Base-by-base conservation (phyloP, 2,888 invertebrate species). In the Dinocampus coccinellae region DNA sequence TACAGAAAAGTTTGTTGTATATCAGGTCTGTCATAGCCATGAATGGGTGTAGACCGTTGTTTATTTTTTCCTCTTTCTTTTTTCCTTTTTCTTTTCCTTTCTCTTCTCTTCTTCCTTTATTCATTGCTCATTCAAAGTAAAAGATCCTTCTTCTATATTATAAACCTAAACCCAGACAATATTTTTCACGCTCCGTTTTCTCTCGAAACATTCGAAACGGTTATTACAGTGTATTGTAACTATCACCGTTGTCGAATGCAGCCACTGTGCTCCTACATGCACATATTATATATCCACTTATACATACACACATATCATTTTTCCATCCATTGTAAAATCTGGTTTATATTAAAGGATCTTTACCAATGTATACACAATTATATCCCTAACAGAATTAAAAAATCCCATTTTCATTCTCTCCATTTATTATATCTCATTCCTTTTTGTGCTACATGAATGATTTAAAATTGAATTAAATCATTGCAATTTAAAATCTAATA, bases 11-110 rank as follows among this genome's bases (percentile, higher is more conserved):
- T 78, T 72, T 78, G 75, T 78, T 77, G 76, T 74, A 76, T 78
- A 77, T 74, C 79, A 78, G 78, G 77, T 81, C 79, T 77, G 80
- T 80, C 79, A 82, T 83, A 82, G 82, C 80, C 83, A 76, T 79
- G 74, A 76, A 78, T 77, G 79, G 77, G 78, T 80, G 78, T 83
- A 82, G 82, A 83, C 81, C 75, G 75, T 74, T 24, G 20, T 57
- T 73, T 34, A 24, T 33, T 47, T 63, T 33, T 24, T 62, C 71
- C 33, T 39, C 26, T 62, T 1, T 47, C 55, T 47, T 36, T 26
- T 11, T 22, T 52, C 58, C 26, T 20, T 42, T 16, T 52, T 71
- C 34, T 63, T 33, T 33, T 62, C 72, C 36, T 39, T 39, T 62
- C 1, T 47, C 55, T 47, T 42, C 20, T 10, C 20, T 52, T 62